Evolutionary conservation across 2,113 vertebrate species (phyloP).

Genomic region (Passerina amoena): DNA sequence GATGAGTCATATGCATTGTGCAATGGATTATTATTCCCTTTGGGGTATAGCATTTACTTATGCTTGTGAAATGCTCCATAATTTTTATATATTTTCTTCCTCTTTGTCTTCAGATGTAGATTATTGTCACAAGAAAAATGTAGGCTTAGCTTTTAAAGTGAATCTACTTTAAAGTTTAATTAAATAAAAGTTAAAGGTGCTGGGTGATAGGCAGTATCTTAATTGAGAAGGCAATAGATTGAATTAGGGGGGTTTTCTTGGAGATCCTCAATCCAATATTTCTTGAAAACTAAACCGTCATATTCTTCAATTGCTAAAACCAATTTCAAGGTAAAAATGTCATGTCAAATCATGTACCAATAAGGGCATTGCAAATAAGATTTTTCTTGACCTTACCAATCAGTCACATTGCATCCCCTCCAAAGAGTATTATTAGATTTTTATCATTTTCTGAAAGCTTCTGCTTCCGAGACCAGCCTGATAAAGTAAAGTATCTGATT

Average conservation of each 20-base stretch:
- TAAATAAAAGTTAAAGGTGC: slow-evolving; percentile 67
- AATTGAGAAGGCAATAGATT: slow-evolving; percentile 73
- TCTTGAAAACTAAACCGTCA: slow-evolving; percentile 73
- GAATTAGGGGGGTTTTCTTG: slow-evolving; percentile 74
- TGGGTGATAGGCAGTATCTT: slow-evolving; percentile 60
- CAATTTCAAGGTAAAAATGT: slow-evolving; percentile 82
- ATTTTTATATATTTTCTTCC: slow-evolving; percentile 19
- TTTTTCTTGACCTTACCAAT: slow-evolving; percentile 81
- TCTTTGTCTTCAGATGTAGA: slow-evolving; percentile 1
- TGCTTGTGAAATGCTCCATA: slow-evolving; percentile 31
- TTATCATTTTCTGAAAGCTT: slow-evolving; percentile 79
- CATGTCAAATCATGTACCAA: slow-evolving; percentile 78
- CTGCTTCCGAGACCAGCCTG: slow-evolving; percentile 64
- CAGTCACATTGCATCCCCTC: slow-evolving; percentile 80
- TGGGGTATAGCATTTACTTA: slow-evolving; percentile 15
- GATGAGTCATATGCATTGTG: slow-evolving; percentile 47
- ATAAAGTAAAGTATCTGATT: slow-evolving; percentile 76
- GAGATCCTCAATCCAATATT: slow-evolving; percentile 76
- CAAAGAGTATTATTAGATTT: slow-evolving; percentile 80
- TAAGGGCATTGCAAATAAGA: slow-evolving; percentile 80
- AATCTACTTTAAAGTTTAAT: slow-evolving; percentile 58
- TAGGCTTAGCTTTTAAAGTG: slow-evolving; percentile 18
- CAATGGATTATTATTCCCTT: slow-evolving; percentile 46
- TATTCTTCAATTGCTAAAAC: slow-evolving; percentile 81
- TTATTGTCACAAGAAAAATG: background rate